Conservation (phyloP, 2,113 vertebrate species). For the Nyctibius bracteatus region DNA sequence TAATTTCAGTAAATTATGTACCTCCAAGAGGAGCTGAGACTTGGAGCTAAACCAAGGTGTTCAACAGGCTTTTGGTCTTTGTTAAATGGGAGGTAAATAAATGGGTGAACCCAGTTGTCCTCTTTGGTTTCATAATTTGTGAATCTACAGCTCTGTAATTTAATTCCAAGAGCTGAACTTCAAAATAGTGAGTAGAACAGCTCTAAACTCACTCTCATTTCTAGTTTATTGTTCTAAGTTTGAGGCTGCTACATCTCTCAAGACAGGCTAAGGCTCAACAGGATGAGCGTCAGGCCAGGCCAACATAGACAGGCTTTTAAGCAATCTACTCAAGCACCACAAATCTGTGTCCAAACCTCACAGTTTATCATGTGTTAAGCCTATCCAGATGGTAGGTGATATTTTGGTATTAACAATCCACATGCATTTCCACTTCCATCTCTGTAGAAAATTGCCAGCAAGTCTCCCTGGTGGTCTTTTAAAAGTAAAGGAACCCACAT, state of each 20-base stretch:
- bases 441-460: background rate
- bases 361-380: constrained; percentile 50
- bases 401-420: constrained; percentile 17
- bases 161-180: background rate
- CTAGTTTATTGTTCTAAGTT: background rate
- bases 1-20: background rate
- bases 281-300: background rate
- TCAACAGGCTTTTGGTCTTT: background rate
- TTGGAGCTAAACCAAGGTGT: background rate
- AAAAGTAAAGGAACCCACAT: background rate
- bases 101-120: background rate
- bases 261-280: background rate
- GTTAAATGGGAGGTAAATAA: background rate
- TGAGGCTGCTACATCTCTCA: background rate
- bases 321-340: background rate
- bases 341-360: constrained; percentile 21
- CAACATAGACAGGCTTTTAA: background rate
- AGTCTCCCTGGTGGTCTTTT: constrained; percentile 14
- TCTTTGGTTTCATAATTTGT: background rate
- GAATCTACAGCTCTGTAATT: background rate
- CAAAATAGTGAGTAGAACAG: background rate
- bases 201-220: background rate
- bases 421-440: constrained; percentile 1
- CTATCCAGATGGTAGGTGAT: constrained; percentile 33
- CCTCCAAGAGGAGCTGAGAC: background rate